Conservation (phyloP, 2,888 invertebrate species). For the Hyalella azteca region DNA sequence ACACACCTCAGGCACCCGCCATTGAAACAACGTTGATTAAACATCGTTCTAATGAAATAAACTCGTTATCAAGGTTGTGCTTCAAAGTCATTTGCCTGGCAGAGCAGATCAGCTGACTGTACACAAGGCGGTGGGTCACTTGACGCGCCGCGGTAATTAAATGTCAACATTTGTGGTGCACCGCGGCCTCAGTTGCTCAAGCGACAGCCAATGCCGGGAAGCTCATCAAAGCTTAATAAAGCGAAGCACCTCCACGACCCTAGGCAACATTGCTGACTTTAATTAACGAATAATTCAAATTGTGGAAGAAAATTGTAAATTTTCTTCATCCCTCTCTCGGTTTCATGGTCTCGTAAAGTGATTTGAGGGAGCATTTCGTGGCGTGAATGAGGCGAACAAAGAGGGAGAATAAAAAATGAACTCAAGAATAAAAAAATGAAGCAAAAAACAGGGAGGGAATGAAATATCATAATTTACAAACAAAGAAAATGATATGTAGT, state of each 20-base stretch:
- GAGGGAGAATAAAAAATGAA: neutral
- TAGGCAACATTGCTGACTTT: neutral
- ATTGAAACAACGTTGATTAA: no score
- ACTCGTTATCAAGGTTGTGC: no score
- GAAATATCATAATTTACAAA: no score
- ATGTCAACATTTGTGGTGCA: slow-evolving; percentile 11
- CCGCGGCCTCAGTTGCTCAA: neutral
- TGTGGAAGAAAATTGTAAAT: neutral
- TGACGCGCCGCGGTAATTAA: slow-evolving; percentile 6
- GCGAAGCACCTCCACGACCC: neutral
- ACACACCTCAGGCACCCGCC: no score
- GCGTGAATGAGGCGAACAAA: neutral
- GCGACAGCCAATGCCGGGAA: neutral
- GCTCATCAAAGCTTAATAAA: slow-evolving; percentile 1
- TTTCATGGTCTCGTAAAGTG: neutral
- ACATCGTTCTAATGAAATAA: no score
- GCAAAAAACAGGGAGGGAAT: neutral
- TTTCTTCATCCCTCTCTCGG: neutral
- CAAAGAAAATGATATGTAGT: no score
- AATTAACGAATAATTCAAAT: neutral
- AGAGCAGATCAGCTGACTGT: no score
- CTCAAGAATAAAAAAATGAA: neutral
- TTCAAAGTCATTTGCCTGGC: no score
- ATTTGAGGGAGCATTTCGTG: neutral
- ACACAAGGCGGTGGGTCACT: no score